phyloP scores from a whole-genome alignment of 1,140 invertebrate genomes.

The Hormaphis cornu region DNA sequence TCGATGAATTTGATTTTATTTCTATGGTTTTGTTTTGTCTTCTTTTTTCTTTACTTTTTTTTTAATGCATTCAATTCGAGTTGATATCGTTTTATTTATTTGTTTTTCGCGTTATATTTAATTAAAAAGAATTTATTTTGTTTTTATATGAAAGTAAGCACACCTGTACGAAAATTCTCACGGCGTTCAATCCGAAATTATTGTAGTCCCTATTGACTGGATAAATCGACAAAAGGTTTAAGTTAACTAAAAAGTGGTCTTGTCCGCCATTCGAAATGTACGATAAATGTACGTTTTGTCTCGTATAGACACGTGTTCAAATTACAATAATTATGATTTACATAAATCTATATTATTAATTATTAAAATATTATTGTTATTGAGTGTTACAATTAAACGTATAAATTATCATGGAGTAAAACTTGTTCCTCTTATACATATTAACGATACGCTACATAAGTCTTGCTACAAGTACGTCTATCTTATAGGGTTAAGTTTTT shows the following conservation, averaged over 20 bases:
- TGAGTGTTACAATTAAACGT: not conserved
- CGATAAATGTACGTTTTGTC: not conserved
- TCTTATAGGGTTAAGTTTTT: not conserved
- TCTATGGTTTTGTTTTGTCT: too few species aligned
- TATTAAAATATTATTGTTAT: conserved; percentile 5
- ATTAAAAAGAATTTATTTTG: too few species aligned
- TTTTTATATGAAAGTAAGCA: too few species aligned
- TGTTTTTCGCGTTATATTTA: too few species aligned
- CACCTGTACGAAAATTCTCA: too few species aligned
- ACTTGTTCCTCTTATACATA: not conserved
- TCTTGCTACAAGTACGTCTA: not conserved
- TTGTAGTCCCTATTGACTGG: not conserved
- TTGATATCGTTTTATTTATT: too few species aligned
- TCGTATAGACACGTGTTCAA: conserved; percentile 5
- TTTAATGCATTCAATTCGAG: too few species aligned
- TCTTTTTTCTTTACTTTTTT: too few species aligned
- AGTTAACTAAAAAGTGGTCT: conserved; percentile 21
- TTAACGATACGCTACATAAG: not conserved
- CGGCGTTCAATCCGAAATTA: not conserved
- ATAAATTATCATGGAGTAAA: not conserved
- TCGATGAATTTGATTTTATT: too few species aligned
- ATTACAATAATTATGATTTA: conserved; percentile 1
- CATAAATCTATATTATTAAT: not conserved
- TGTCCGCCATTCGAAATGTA: conserved; percentile 5
- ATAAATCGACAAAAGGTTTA: conserved; percentile 8